These are phyloP conservation scores for Zootoca vivipara DNA, from an alignment of 2,113 vertebrate genomes.

Conservation along the genomic window DNA sequence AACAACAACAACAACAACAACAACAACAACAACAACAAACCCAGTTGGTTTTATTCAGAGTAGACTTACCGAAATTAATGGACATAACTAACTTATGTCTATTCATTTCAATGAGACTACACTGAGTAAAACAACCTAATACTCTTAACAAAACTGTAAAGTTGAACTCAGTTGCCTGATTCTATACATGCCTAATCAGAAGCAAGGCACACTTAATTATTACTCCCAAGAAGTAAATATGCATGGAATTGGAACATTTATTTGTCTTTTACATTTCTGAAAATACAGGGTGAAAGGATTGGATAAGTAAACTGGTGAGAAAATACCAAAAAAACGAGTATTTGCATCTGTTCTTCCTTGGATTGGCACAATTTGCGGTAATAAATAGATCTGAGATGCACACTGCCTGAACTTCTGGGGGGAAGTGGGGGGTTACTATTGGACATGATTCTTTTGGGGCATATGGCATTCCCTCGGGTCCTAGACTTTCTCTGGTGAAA, in stretches of 20 bases:
- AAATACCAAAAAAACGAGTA: no score
- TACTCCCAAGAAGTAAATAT: not conserved
- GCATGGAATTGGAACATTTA: not conserved
- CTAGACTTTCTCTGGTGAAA: not conserved
- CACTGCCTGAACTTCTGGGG: not conserved
- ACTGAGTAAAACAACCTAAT: not conserved
- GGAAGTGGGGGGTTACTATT: not conserved
- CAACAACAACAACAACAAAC: no score
- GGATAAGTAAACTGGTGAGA: not conserved
- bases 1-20: no score
- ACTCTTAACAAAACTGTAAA: not conserved
- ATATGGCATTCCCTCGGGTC: not conserved
- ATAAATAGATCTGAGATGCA: not conserved
- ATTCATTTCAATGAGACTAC: no score
- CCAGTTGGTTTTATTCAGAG: no score
- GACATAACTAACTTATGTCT: no score
- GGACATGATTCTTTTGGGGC: not conserved
- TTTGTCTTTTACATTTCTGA: not conserved
- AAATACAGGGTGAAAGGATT: no score
- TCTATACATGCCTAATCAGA: not conserved
- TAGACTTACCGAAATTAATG: no score
- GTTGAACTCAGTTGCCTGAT: not conserved
- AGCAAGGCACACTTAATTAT: not conserved
- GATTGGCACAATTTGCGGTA: not conserved
- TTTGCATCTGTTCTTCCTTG: not conserved